These are phyloP conservation scores for Mizuhopecten yessoensis DNA, from an alignment of 1,140 invertebrate genomes.

Conservation along the genomic window DNA sequence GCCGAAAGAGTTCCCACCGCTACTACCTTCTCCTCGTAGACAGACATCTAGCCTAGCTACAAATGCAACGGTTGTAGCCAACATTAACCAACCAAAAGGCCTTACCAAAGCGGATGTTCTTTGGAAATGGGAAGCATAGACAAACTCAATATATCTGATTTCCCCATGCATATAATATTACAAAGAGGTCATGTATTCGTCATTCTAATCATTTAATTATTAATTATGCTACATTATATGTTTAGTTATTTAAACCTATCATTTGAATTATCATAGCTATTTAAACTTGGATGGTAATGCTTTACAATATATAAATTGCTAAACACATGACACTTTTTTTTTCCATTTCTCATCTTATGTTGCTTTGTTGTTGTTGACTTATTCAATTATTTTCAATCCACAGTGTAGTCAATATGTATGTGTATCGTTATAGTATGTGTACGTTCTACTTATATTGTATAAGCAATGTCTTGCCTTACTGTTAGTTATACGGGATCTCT, in stretches of 20 bases:
- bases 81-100: neutral
- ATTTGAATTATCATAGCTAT: too few species aligned
- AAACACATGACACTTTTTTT: too few species aligned
- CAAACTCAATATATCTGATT: neutral
- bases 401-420: too few species aligned
- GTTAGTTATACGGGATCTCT: too few species aligned
- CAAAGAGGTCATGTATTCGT: neutral
- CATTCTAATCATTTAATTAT: neutral
- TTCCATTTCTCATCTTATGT: too few species aligned
- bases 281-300: neutral
- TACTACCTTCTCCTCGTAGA: neutral
- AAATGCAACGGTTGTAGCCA: neutral
- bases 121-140: constrained; percentile 25
- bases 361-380: too few species aligned
- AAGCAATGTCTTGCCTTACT: too few species aligned
- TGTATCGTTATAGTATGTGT: too few species aligned
- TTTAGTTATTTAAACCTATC: too few species aligned
- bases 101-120: constrained; percentile 10
- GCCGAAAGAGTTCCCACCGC: neutral
- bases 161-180: neutral
- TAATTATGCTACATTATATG: too few species aligned
- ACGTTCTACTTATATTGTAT: too few species aligned
- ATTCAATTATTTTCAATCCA: too few species aligned
- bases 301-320: neutral
- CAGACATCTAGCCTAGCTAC: neutral